These are phyloP conservation scores for Synergus japonicus DNA, from an alignment of 2,888 invertebrate species.

Conservation along the genomic window DNA sequence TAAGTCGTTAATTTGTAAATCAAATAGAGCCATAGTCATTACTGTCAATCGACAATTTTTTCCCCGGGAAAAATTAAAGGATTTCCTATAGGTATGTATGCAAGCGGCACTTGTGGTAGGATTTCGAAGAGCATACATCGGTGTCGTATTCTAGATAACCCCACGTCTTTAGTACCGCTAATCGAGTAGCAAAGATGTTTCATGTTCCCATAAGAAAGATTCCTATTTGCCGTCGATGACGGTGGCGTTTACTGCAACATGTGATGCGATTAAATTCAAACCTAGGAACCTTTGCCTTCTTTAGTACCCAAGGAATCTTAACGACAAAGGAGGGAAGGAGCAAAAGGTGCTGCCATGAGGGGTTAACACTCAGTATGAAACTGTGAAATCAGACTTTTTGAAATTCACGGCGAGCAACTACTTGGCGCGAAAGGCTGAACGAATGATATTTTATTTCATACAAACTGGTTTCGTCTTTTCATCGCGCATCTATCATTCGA, in stretches of 20 bases:
- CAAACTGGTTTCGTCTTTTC: conserved; percentile 21
- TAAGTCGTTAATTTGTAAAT: not conserved
- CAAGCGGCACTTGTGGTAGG: not conserved
- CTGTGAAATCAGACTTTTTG: conserved; percentile 20
- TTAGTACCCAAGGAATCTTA: conserved; percentile 10
- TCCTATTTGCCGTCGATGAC: conserved; percentile 28
- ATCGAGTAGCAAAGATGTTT: conserved; percentile 21
- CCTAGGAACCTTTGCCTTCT: conserved; percentile 20
- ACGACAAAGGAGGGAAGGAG: conserved; percentile 13
- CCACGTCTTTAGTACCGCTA: conserved; percentile 36
- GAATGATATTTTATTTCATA: not conserved
- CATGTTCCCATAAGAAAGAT: conserved; percentile 22
- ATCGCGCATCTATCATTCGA: conserved; percentile 27
- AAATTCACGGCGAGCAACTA: conserved; percentile 1
- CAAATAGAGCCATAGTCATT: not conserved
- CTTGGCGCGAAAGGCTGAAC: conserved; percentile 1
- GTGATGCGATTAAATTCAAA: conserved; percentile 30
- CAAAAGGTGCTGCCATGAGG: conserved; percentile 28
- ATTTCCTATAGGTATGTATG: not conserved
- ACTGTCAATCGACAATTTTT: not conserved
- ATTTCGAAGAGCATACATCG: conserved; percentile 14
- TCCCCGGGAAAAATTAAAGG: not conserved
- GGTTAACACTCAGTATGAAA: conserved; percentile 15
- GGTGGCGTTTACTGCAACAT: conserved; percentile 4
- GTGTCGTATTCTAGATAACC: not conserved